These are phyloP conservation scores for Phoxinus dragarum DNA, from an alignment of 2,797 vertebrate species.

Conservation along the genomic window DNA sequence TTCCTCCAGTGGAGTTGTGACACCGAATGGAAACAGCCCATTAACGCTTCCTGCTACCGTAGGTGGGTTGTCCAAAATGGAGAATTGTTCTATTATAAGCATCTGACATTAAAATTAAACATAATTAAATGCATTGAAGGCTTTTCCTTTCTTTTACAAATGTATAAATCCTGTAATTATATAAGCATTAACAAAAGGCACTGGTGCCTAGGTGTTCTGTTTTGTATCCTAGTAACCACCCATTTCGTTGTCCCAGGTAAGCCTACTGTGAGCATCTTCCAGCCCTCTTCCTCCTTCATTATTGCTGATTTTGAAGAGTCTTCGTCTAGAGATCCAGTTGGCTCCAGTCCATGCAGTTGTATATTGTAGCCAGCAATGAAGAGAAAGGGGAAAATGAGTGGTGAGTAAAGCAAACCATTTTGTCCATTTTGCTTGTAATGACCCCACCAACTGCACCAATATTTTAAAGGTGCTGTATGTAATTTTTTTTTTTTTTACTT, in stretches of 20 bases:
- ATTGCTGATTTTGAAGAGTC: slow-evolving; percentile 72
- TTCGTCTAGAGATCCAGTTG: slow-evolving; percentile 83
- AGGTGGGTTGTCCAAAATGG: slow-evolving; percentile 62
- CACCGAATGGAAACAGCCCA: slow-evolving; percentile 67
- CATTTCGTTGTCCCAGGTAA: slow-evolving; percentile 66
- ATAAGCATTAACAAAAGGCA: background rate
- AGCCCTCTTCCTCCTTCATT: slow-evolving; percentile 84
- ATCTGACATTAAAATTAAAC: background rate
- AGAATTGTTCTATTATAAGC: background rate
- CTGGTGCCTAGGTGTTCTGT: background rate
- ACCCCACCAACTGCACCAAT: background rate
- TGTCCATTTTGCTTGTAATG: background rate
- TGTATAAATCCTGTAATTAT: background rate
- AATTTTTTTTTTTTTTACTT: too few species aligned
- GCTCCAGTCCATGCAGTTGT: slow-evolving; percentile 86
- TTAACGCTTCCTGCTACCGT: slow-evolving; percentile 66
- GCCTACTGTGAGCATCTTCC: slow-evolving; percentile 78
- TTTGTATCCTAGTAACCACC: background rate
- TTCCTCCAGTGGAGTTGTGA: slow-evolving; percentile 69
- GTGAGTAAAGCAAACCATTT: slow-evolving; percentile 69
- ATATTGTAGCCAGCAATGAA: slow-evolving; percentile 73
- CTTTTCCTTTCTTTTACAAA: background rate
- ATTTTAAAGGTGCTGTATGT: background rate
- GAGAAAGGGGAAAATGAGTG: slow-evolving; percentile 78
- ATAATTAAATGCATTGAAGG: background rate